Evolutionary conservation across 2,113 vertebrate species (phyloP), one percentile per base, ranked within the genome.

Genomic region (Labeo rohita): DNA sequence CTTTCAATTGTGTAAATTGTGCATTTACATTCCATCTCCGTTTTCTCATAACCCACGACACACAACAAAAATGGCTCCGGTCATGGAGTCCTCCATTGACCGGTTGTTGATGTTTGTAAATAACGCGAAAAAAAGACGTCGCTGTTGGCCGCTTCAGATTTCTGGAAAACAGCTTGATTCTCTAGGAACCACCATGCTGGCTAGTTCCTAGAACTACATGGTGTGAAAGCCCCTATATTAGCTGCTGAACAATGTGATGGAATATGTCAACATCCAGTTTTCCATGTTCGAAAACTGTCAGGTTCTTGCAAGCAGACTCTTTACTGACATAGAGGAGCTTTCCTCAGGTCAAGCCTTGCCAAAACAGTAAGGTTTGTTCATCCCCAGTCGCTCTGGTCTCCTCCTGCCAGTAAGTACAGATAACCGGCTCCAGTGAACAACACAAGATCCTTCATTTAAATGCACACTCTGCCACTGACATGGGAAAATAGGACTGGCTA

Each of bases 381-480:
- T 83, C 83, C 79, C 23, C 21, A 54, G 77, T 18, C 52, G 39
- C 36, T 34, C 81, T 78, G 12, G 10, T 45, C 49, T 54, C 65
- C 49, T 39, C 47, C 36, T 74, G 80, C 47, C 39, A 50, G 23
- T 47, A 73, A 87, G 45, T 68, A 74, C 81, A 61, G 61, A 73
- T 82, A 90, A 65, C 78, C 68, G 52, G 80, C 80, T 80, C 77
- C 34, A 56, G 56, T 59, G 52, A 52, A 59, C 56, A 80, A 63
- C 65, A 73, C 83, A 49, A 72, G 54, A 77, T 85, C 45, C 61
- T 89, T 89, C 83, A 89, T 90, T 91, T 72, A 54, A 28, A 90
- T 84, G 87, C 85, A 81, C 39, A 72, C 61, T 34, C 6, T 81
- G 70, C 86, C 28, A 11, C 21, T 15, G 23, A 16, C 45, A 13